phyloP scores from a whole-genome alignment of 2,888 invertebrate genomes.

The Octonoba sinensis region DNA sequence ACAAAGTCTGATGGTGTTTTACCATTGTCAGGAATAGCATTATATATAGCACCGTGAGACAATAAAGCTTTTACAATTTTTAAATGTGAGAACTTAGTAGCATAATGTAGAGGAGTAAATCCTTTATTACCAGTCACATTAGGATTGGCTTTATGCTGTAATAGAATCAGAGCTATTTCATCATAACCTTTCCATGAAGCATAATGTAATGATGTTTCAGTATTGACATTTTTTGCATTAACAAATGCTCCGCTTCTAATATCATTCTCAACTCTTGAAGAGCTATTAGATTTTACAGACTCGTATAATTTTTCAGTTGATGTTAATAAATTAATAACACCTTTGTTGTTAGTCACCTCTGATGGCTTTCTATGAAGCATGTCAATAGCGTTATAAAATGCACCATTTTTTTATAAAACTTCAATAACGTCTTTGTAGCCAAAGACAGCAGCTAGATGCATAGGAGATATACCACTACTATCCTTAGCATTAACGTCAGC shows the following conservation, averaged over 20 bases:
- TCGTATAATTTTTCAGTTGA: slow-evolving; percentile 29
- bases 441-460: slow-evolving; percentile 3
- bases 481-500: slow-evolving; percentile 14
- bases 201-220: slow-evolving; percentile 10
- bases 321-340: neutral
- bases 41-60: slow-evolving; percentile 19
- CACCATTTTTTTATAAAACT: slow-evolving; percentile 21
- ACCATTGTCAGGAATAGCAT: neutral
- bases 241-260: neutral
- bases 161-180: neutral
- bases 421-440: slow-evolving; percentile 5
- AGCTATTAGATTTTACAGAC: slow-evolving; percentile 19
- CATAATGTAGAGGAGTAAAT: slow-evolving; percentile 13
- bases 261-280: neutral
- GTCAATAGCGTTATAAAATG: neutral
- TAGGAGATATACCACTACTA: neutral
- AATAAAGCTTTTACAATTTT: slow-evolving; percentile 8
- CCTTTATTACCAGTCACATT: neutral
- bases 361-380: neutral
- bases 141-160: neutral
- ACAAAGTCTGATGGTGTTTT: slow-evolving; percentile 26
- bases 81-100: slow-evolving; percentile 15
- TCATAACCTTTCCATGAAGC: slow-evolving; percentile 12
- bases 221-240: neutral
- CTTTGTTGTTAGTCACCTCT: neutral